phyloP scores from a whole-genome alignment of 2,113 vertebrate species.

The Mellivora capensis region DNA sequence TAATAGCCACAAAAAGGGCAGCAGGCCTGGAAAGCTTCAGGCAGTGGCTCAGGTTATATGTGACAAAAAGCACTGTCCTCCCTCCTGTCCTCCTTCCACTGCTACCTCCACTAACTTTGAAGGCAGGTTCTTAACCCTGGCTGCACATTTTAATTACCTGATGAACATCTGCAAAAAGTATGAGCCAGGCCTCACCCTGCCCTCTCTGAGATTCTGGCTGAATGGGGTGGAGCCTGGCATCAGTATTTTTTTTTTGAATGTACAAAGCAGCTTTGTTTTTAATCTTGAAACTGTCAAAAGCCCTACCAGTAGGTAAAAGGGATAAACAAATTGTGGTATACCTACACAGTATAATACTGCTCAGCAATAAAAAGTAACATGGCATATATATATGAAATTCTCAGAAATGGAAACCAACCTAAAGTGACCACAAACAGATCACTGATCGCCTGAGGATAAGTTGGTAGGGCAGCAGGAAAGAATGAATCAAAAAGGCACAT shows the following conservation, averaged over 20 bases:
- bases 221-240: neutral
- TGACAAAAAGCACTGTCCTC: neutral
- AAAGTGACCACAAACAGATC: neutral
- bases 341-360: neutral
- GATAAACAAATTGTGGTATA: neutral
- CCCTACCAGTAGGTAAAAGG: neutral
- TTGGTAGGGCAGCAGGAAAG: neutral
- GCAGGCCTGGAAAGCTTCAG: neutral
- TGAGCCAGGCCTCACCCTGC: neutral
- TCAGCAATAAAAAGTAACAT: neutral
- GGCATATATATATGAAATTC: neutral
- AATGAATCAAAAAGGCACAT: neutral
- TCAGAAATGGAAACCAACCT: neutral
- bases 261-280: neutral
- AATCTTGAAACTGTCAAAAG: neutral
- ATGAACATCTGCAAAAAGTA: neutral
- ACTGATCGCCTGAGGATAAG: neutral
- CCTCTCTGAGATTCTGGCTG: neutral
- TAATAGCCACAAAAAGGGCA: neutral
- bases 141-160: neutral
- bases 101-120: neutral
- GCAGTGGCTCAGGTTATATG: neutral
- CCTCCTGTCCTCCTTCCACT: neutral
- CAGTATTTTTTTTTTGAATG: no score
- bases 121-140: neutral